Conservation (phyloP, 2,888 invertebrate species). For the Pammene fasciana region DNA sequence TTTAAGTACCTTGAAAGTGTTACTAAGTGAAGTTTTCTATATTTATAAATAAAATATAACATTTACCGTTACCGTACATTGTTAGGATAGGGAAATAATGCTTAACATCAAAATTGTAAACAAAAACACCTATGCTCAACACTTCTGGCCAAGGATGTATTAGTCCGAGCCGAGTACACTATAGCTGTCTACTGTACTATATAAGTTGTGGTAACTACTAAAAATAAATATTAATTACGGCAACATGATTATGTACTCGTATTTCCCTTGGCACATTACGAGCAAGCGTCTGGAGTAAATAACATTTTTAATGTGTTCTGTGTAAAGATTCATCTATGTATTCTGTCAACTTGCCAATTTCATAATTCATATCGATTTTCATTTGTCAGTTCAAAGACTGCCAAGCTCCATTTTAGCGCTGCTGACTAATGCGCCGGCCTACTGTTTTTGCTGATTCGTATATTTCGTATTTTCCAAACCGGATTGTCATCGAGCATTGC, state of each 20-base stretch:
- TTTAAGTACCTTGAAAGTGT: too few relatives aligned
- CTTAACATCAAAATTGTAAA: too few relatives aligned
- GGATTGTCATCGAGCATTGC: slow-evolving; percentile 32
- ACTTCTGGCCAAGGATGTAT: too few relatives aligned
- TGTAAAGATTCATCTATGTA: background rate
- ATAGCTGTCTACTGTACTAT: too few relatives aligned
- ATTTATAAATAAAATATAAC: too few relatives aligned
- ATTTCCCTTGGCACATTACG: slow-evolving; percentile 3
- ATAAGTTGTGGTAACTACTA: too few relatives aligned
- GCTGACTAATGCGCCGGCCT: slow-evolving; percentile 15
- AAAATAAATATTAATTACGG: background rate
- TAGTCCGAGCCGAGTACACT: too few relatives aligned
- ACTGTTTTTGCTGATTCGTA: slow-evolving; percentile 42
- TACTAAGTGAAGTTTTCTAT: too few relatives aligned
- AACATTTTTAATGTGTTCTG: slow-evolving; percentile 9
- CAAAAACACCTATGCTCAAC: too few relatives aligned
- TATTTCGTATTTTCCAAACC: slow-evolving; percentile 43
- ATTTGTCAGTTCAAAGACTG: background rate
- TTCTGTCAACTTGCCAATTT: slow-evolving; percentile 15
- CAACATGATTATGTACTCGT: background rate
- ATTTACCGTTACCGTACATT: too few relatives aligned
- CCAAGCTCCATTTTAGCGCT: slow-evolving; percentile 31
- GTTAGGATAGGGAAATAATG: too few relatives aligned
- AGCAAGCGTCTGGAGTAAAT: slow-evolving; percentile 8
- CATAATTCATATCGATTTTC: slow-evolving; percentile 10